phyloP scores from a whole-genome alignment of 2,113 vertebrate species.

The Paradisaea rubra region DNA sequence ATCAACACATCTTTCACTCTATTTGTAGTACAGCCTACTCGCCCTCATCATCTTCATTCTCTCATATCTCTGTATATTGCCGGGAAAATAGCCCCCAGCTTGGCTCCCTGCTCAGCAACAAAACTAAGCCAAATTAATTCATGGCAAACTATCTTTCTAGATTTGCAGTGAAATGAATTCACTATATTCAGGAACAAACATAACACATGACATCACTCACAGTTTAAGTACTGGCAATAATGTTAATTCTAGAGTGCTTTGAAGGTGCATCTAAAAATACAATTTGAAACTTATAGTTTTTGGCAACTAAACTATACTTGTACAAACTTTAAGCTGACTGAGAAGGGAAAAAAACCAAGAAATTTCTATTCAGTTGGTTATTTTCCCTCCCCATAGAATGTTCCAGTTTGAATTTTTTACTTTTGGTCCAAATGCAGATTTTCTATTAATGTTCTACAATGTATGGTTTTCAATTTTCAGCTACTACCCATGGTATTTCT shows the following conservation, averaged over 20 bases:
- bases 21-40: background rate
- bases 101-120: background rate
- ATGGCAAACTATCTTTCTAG: background rate
- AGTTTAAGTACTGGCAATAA: background rate
- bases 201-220: background rate
- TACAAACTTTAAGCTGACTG: background rate
- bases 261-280: background rate
- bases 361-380: background rate
- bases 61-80: background rate
- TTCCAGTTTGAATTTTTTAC: background rate
- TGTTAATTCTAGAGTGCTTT: background rate
- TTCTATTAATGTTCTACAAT: background rate
- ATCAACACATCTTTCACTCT: background rate
- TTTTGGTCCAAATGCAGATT: background rate
- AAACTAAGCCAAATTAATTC: background rate
- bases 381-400: background rate
- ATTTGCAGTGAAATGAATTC: background rate
- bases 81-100: background rate
- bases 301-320: background rate
- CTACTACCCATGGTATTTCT: background rate
- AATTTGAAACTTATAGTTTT: background rate
- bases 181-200: background rate
- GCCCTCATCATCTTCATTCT: background rate
- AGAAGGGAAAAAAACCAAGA: rapidly evolving
- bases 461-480: background rate